Evolutionary conservation across 2,888 invertebrate species (phyloP).

Genomic region (Heterodera filipjevi): DNA sequence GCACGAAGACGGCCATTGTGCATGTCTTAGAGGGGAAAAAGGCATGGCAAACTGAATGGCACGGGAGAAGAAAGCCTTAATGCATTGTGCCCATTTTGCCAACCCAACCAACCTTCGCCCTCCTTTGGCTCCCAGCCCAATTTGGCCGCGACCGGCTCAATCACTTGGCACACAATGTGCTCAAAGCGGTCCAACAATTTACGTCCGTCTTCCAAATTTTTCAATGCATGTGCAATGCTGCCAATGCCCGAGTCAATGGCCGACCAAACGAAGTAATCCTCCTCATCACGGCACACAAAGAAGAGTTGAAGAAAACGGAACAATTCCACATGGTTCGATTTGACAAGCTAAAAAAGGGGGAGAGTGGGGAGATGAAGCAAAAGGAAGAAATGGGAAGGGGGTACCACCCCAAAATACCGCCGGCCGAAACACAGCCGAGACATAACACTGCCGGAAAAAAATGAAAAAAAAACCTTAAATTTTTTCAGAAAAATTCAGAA

Average conservation of each 20-base stretch:
- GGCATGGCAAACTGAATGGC: too few species aligned
- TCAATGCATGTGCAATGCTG: conserved; percentile 43
- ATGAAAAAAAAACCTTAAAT: too few species aligned
- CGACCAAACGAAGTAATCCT: conserved; percentile 94
- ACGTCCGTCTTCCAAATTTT: conserved; percentile 38
- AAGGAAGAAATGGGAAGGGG: too few species aligned
- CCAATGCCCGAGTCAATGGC: conserved; percentile 66
- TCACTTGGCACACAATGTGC: conserved; percentile 48
- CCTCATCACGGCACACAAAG: conserved; percentile 79
- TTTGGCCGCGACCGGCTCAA: conserved; percentile 50
- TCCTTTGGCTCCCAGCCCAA: conserved; percentile 53
- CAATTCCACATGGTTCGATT: conserved; percentile 82
- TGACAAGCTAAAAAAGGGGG: conserved; percentile 49
- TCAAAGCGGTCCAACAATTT: conserved; percentile 45
- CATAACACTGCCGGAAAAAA: too few species aligned
- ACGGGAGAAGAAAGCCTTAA: too few species aligned
- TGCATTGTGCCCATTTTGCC: too few species aligned
- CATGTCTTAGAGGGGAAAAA: conserved; percentile 17
- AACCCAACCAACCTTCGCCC: conserved; percentile 48
- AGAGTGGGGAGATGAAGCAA: too few species aligned
- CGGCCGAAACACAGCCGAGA: too few species aligned
- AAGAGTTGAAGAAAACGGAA: conserved; percentile 80
- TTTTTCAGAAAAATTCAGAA: too few species aligned
- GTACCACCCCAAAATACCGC: too few species aligned
- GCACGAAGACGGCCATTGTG: conserved; percentile 33